A percentile compares a stretch with the other conserved stretches of the same genome.
Evolutionary conservation across 1,140 invertebrate genomes (phyloP).

Genomic region (Arctopsyche grandis): DNA sequence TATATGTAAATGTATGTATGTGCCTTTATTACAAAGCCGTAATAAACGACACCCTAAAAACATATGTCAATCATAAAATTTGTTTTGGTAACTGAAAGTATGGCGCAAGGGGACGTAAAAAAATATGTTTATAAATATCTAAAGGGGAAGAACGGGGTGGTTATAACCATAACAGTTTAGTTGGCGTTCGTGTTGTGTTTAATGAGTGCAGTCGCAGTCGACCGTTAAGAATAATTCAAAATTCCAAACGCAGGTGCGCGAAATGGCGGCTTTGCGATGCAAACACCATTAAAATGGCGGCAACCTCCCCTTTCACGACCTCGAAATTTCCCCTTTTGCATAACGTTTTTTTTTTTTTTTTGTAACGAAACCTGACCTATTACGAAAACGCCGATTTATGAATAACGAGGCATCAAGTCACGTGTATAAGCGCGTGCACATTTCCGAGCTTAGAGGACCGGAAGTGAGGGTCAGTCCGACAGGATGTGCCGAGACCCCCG

Average conservation of each 20-base stretch:
- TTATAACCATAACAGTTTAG: background rate
- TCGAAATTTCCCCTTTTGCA: background rate
- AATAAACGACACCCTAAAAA: too few relatives aligned
- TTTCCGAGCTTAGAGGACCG: too few relatives aligned
- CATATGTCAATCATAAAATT: too few relatives aligned
- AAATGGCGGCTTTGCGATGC: background rate
- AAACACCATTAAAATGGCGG: background rate
- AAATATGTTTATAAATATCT: too few relatives aligned
- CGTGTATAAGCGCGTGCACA: background rate
- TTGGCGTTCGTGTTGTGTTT: background rate
- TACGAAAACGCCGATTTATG: background rate
- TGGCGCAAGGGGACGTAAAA: too few relatives aligned
- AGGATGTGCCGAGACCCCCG: background rate
- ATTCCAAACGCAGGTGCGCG: conserved; percentile 30
- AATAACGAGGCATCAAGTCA: background rate
- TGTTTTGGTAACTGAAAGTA: too few relatives aligned
- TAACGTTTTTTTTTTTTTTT: background rate
- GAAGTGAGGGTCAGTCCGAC: background rate
- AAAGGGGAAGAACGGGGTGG: background rate
- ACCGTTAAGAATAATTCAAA: conserved; percentile 34
- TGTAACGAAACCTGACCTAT: too few relatives aligned
- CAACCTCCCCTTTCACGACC: background rate
- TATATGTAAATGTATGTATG: too few relatives aligned
- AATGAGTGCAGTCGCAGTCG: background rate
- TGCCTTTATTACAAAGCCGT: too few relatives aligned